Evolutionary conservation across 2,888 invertebrate genomes (phyloP).

Genomic region (Cheilosia variabilis): DNA sequence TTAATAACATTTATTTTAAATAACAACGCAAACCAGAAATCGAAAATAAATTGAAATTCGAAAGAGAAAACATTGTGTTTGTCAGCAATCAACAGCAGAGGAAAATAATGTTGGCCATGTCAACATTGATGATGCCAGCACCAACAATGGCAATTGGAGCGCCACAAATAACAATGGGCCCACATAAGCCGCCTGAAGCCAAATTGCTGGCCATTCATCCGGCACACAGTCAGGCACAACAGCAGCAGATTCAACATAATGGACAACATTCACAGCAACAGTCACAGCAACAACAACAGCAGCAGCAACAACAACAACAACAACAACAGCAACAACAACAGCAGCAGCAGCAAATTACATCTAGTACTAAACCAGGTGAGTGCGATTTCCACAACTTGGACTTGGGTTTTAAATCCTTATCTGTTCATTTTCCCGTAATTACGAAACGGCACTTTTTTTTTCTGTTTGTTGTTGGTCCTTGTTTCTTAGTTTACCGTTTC

Average conservation of each 20-base stretch:
- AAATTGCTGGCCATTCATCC: constrained; percentile 84
- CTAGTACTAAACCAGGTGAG: constrained; percentile 83
- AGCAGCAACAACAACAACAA: constrained; percentile 76
- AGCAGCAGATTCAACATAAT: constrained; percentile 77
- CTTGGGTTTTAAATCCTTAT: constrained; percentile 28
- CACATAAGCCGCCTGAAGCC: constrained; percentile 84
- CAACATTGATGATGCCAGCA: constrained; percentile 84
- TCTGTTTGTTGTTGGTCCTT: not conserved
- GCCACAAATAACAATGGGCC: constrained; percentile 83
- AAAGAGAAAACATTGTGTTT: constrained; percentile 76
- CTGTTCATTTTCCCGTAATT: constrained; percentile 47
- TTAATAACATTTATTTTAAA: not conserved
- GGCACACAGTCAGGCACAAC: constrained; percentile 78
- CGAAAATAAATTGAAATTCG: constrained; percentile 35
- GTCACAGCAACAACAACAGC: constrained; percentile 78
- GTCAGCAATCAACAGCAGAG: constrained; percentile 71
- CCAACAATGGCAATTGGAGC: constrained; percentile 84
- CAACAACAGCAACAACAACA: constrained; percentile 79
- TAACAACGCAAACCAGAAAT: constrained; percentile 14
- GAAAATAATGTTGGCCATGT: constrained; percentile 84
- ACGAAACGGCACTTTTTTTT: constrained; percentile 38
- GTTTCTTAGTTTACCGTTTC: constrained; percentile 11
- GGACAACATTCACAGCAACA: constrained; percentile 79
- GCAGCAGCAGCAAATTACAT: constrained; percentile 79
- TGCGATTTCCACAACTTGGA: constrained; percentile 26